Evolutionary conservation across 2,888 invertebrate species (phyloP), one percentile per base, ranked within the genome.

Genomic region (Sinelater perroti): DNA sequence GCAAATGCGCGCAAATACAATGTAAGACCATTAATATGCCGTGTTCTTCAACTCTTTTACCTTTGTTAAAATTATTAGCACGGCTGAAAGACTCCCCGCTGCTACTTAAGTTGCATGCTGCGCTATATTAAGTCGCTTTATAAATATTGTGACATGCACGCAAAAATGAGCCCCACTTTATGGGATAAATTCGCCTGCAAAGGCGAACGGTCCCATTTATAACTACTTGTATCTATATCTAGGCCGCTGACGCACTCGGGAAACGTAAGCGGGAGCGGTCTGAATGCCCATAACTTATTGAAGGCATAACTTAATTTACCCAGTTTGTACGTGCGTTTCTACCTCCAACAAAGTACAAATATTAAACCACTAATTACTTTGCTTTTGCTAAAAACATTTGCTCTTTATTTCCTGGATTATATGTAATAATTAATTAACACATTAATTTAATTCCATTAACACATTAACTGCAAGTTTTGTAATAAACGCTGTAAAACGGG

Each of bases 141-240:
- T 49, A 49, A 56, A 56, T 56, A 56, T 47, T 49, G 21, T 49
- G 40, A 56, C 56, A 40, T 56, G 56, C 50, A 56, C 45, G 50
- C 50, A 51, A 56, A 49, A 56, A 56, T 56, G 44, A 33, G 20
- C 30, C 49, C 20, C 33, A 56, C 14, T 56, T 56, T 47, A 54
- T 47, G 53, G 24, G 11, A 24, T 40, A 40, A 40, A 40, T 40
- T 53, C 53, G 18, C 45, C 33, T 33, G 8, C 24, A 18, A 11
- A 51, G 24, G 21, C 24, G 11, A 33, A 53, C 53, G 45, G 35
- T 53, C 35, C 33, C 45, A 42, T 44, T 44, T 36, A 50, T 50
- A 40, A 20, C n/a, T 50, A 50, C 40, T 40, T 50, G 38, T 30
- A 10, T 40, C 38, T 36, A 38, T 38, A 50, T 50, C 50, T 20